Evolutionary conservation across 2,888 invertebrate species (phyloP), one percentile per base, ranked within the genome.

Genomic region (Phortica magna): DNA sequence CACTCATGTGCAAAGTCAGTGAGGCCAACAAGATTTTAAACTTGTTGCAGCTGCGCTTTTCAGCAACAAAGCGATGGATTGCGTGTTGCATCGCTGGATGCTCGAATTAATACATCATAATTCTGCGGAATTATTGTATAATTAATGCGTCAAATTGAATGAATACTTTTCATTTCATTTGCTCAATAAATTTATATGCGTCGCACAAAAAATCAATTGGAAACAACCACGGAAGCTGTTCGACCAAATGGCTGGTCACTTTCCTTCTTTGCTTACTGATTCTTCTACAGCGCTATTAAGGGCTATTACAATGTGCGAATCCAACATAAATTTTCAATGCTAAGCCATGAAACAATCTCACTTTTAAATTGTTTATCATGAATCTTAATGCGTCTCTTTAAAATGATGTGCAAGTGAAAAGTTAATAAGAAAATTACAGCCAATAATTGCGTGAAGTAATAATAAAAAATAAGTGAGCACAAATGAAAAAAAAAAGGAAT

Each of bases 1-100:
- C 39, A 57, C 57, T 43, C 65, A 48, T 12, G 14, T 53, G n/a
- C n/a, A 64, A 10, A 61, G 9, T 9, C 31, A 39, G 17, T 6
- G 22, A 42, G 43, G 19, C 43, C 43, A 68, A 68, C 43, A 68
- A 68, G 68, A 68, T 43, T 42, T 68, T 19, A 43, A 43, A 71
- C 70, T 71, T 71, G 70, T 71, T 71, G 70, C 70, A 55, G 39
- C 70, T 43, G 41, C 68, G 43, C 17, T 17, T 17, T 55, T 17
- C 3, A 55, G 14, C 55, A 5, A 31, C 31, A 31, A 31, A 31
- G 31, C 31, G 2, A 31, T 31, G 31, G 31, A 31, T 31, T 31
- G 1, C 31, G 31, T 31, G 31, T 31, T 31, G 22, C 61, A 22
- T 9, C 22, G 19, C 10, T 9, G 19, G 6, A 68, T 48, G 19